phyloP scores from a whole-genome alignment of 2,797 vertebrate species.

The Pseudomugil tenellus region DNA sequence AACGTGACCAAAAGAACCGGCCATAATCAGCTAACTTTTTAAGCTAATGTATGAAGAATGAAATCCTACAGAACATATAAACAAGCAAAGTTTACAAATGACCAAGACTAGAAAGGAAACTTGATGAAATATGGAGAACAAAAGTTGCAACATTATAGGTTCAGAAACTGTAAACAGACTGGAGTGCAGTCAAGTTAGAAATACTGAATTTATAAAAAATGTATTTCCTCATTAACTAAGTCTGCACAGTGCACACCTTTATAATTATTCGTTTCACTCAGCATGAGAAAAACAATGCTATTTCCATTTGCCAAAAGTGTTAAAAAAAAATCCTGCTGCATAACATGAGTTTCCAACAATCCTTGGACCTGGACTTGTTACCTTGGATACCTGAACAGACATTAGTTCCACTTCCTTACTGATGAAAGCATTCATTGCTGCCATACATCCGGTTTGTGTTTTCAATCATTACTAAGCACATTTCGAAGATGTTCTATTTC shows the following conservation, averaged over 20 bases:
- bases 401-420: constrained; percentile 31
- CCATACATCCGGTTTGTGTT: background rate
- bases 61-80: background rate
- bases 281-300: constrained; percentile 14
- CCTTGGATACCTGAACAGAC: constrained; percentile 47
- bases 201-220: background rate
- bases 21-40: no score
- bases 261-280: constrained; percentile 9
- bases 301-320: constrained; percentile 62
- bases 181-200: background rate
- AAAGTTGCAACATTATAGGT: no score
- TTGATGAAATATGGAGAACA: no score
- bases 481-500: background rate
- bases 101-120: no score
- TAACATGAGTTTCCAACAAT: constrained; percentile 42
- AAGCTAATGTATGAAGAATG: no score
- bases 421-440: constrained; percentile 11
- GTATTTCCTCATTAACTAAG: background rate
- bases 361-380: constrained; percentile 44
- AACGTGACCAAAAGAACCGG: no score
- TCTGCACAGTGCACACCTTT: constrained; percentile 1
- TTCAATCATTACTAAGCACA: background rate
- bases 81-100: background rate
- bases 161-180: no score
- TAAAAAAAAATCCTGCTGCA: constrained; percentile 42